phyloP scores from a whole-genome alignment of 2,113 vertebrate species.

The Tricholaema leucomelas region DNA sequence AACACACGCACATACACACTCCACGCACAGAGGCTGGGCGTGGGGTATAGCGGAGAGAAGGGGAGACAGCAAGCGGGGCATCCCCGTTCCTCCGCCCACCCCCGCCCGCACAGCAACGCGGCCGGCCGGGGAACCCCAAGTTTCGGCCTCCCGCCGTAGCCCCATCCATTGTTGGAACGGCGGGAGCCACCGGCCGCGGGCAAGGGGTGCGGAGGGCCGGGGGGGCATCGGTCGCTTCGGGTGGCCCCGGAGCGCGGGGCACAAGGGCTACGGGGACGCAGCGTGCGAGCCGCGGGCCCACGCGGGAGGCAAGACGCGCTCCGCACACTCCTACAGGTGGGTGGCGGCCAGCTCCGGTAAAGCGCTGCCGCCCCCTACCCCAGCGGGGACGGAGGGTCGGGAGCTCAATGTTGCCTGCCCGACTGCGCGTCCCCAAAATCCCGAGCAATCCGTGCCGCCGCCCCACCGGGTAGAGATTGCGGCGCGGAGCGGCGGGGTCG shows the following conservation, averaged over 20 bases:
- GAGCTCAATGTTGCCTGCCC: background rate
- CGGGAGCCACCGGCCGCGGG: background rate
- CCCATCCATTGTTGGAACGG: background rate
- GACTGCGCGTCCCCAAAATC: background rate
- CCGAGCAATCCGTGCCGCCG: background rate
- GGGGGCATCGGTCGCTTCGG: background rate
- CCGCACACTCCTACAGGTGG: conserved; percentile 51
- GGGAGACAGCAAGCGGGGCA: background rate
- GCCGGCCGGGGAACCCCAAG: background rate
- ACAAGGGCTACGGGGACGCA: too few species aligned
- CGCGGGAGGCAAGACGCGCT: background rate
- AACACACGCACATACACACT: background rate
- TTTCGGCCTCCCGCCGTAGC: background rate
- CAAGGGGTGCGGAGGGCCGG: background rate
- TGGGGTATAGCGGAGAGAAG: too few species aligned
- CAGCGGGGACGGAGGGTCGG: background rate
- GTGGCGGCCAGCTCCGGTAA: background rate
- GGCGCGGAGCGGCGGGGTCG: background rate
- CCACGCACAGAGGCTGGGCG: too few species aligned
- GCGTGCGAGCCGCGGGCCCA: background rate
- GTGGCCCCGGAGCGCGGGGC: background rate
- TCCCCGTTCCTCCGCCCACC: background rate
- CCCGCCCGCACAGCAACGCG: background rate
- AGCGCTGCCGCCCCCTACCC: background rate
- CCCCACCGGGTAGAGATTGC: background rate